A percentile compares a stretch with the other conserved stretches of the same genome.
Conservation (phyloP, 2,113 vertebrate species). For the Colossoma macropomum region DNA sequence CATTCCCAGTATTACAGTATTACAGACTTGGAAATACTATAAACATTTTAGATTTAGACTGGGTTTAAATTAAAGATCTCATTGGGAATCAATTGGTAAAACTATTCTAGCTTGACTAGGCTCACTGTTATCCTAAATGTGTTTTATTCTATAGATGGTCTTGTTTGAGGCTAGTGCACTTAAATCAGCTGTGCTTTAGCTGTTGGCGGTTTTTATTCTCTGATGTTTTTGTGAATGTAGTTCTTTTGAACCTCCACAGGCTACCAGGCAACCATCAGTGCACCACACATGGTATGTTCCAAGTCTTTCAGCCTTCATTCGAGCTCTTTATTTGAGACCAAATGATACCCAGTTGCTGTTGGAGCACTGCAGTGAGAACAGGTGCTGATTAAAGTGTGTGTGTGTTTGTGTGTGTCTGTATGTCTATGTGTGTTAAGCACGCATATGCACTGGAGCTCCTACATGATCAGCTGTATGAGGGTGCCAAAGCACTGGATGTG, state of each 20-base stretch:
- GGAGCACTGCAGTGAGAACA: background rate
- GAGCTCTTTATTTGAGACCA: background rate
- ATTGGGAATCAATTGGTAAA: no score
- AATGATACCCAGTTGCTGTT: background rate
- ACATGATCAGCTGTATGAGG: conserved; percentile 93
- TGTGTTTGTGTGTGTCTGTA: conserved; percentile 41
- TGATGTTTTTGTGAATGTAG: conserved; percentile 47
- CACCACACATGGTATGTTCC: conserved; percentile 95
- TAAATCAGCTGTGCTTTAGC: no score
- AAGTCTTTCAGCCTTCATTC: conserved; percentile 4
- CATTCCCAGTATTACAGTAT: no score
- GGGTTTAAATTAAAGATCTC: no score
- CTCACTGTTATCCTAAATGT: background rate
- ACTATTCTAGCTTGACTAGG: no score
- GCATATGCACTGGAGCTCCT: conserved; percentile 97
- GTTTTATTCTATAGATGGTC: background rate
- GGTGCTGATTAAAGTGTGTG: conserved; percentile 34
- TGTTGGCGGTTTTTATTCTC: background rate
- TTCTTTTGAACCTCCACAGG: conserved; percentile 76
- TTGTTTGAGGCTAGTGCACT: background rate
- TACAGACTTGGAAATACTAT: no score
- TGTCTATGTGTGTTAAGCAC: conserved; percentile 77
- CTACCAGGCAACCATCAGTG: conserved; percentile 98
- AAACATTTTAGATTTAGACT: no score
- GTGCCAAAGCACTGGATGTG: conserved; percentile 96